Base-by-base conservation (phyloP, 1,140 invertebrate species). In the Calephelis nemesis region DNA sequence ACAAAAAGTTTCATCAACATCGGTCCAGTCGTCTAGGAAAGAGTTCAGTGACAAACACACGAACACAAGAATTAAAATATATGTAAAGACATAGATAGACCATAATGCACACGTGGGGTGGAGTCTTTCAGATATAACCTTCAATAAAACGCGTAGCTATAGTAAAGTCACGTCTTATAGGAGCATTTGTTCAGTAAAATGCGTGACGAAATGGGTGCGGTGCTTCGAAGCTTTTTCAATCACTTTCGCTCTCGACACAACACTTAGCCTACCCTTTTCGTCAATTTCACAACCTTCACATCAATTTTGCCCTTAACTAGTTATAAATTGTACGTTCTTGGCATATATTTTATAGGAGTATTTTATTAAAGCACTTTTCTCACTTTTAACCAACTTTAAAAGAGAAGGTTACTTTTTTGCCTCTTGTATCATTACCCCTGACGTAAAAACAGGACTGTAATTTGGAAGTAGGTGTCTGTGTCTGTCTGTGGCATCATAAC, bases 201-300 rank as follows among this genome's bases (percentile, higher is more conserved):
- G 85, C 82, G 85, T 84, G 86, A 87, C 84, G 81, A 88, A 88
- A 88, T 85, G 85, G 82, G 78, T 77, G 78, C 76, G 75, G 74
- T 71, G 74, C 68, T 75, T 74, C 74, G 76, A 73, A 72, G 64
- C 78, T 77, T 85, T 84, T 82, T 82, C 88, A 82, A 88, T 90
- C 86, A 79, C 80, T 76, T 74, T 76, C 73, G 68, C 75, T 72
- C 78, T 79, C 79, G 71, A 76, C 81, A 78, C 77, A 76, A 83
- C 83, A 88, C 87, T 90, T 86, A 89, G 85, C 76, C 75, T 84
- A 80, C 85, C 85, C 83, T 88, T 90, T 90, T 89, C 84, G 84
- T 83, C 85, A 90, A 90, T 90, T 88, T 89, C 82, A 82, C 81
- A 76, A 84, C 84, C 76, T 83, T 85, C 80, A 87, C 84, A 88